Conservation (phyloP, 2,797 vertebrate species). For the Heteromormyrus szaboi region DNA sequence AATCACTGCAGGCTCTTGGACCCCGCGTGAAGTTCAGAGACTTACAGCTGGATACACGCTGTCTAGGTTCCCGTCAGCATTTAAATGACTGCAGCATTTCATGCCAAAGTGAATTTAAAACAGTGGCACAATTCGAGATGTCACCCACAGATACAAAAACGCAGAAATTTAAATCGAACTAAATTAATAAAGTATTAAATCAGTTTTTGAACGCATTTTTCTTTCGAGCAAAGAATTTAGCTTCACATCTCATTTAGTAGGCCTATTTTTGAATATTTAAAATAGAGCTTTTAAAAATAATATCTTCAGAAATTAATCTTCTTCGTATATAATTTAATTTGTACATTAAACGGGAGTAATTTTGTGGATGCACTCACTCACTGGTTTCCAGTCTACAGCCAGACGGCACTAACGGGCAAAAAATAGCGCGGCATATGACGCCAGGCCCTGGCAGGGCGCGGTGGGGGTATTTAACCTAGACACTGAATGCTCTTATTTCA, state of each 20-base stretch:
- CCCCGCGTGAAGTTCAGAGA: not conserved
- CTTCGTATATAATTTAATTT: not conserved
- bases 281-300: not conserved
- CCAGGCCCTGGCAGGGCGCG: not conserved
- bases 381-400: slow-evolving; percentile 45
- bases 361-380: slow-evolving; percentile 36
- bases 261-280: not conserved
- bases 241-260: not conserved
- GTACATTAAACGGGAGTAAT: slow-evolving; percentile 30
- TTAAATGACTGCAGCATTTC: not conserved
- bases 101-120: not conserved
- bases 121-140: not conserved
- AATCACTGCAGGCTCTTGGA: not conserved
- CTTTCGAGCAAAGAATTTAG: not conserved
- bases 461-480: not conserved
- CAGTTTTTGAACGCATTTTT: not conserved
- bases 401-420: slow-evolving; percentile 42
- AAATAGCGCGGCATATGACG: slow-evolving; percentile 38
- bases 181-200: not conserved
- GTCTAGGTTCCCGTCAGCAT: not conserved
- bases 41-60: not conserved
- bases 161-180: not conserved
- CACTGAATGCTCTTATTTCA: not conserved
- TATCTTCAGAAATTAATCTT: not conserved
- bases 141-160: not conserved